Conservation (phyloP, 1,140 invertebrate genomes). For the Cyclargus thomasi region DNA sequence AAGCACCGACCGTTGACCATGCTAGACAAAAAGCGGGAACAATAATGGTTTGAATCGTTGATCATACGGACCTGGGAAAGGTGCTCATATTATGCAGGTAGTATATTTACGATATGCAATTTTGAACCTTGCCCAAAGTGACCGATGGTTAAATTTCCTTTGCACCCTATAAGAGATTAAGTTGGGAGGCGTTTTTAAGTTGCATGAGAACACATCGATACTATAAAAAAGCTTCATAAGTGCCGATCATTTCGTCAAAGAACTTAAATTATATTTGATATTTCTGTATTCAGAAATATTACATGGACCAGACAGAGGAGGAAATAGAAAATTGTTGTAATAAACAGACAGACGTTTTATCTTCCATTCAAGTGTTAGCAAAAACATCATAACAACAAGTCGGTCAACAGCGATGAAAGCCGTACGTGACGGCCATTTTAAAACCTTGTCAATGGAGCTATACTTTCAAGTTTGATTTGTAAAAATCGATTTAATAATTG, state of each 20-base stretch:
- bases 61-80: slow-evolving; percentile 20
- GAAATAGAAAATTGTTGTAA: neutral
- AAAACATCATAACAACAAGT: slow-evolving; percentile 25
- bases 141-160: neutral
- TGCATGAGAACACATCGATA: too few relatives aligned
- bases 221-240: neutral
- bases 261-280: neutral
- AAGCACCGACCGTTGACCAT: slow-evolving; percentile 11
- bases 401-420: slow-evolving; percentile 42
- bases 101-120: slow-evolving; percentile 1
- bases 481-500: slow-evolving; percentile 11
- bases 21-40: slow-evolving; percentile 19
- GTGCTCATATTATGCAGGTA: slow-evolving; percentile 15
- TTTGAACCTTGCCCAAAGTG: neutral
- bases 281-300: too few relatives aligned
- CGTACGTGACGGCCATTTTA: slow-evolving; percentile 37
- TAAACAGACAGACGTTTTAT: slow-evolving; percentile 5
- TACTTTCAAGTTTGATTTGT: slow-evolving; percentile 34
- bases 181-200: neutral
- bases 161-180: neutral
- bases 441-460: slow-evolving; percentile 27
- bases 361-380: neutral
- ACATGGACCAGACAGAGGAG: neutral
- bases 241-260: neutral
- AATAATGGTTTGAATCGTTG: slow-evolving; percentile 20